Percentiles rank a stretch among this genome's conserved stretches.
These are phyloP conservation scores for Morpho achilles DNA, from an alignment of 2,888 invertebrate species.

Conservation along the genomic window DNA sequence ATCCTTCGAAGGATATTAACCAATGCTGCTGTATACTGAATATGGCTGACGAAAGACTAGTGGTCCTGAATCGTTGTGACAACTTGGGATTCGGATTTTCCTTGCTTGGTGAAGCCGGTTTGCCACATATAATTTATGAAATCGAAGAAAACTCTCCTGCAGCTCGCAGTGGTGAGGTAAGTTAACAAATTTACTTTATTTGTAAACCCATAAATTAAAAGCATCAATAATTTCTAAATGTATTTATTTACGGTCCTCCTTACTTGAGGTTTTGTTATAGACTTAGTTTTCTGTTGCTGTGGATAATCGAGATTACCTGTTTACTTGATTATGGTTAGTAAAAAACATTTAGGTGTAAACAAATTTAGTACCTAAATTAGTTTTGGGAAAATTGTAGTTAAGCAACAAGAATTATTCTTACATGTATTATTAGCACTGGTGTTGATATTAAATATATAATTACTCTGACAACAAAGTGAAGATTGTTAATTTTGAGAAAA, in stretches of 20 bases:
- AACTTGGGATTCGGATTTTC: conserved; percentile 95
- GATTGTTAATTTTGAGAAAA: no score
- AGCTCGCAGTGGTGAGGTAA: conserved; percentile 93
- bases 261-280: no score
- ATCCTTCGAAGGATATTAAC: conserved; percentile 59
- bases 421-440: no score
- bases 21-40: conserved; percentile 76
- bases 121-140: conserved; percentile 95
- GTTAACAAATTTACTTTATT: conserved; percentile 31
- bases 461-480: no score
- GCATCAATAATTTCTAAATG: conserved; percentile 1
- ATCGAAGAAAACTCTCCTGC: conserved; percentile 96
- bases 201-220: not conserved
- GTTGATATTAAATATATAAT: no score
- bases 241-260: not conserved
- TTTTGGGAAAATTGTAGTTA: no score
- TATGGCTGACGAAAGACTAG: conserved; percentile 94
- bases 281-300: no score
- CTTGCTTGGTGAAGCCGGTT: conserved; percentile 92
- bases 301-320: no score
- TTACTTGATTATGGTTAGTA: no score
- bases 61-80: conserved; percentile 92
- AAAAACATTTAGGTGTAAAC: no score
- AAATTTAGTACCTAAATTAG: no score
- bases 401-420: no score